Evolutionary conservation across 2,888 invertebrate genomes (phyloP), one percentile per base, ranked within the genome.

Genomic region (Lapara coniferarum): DNA sequence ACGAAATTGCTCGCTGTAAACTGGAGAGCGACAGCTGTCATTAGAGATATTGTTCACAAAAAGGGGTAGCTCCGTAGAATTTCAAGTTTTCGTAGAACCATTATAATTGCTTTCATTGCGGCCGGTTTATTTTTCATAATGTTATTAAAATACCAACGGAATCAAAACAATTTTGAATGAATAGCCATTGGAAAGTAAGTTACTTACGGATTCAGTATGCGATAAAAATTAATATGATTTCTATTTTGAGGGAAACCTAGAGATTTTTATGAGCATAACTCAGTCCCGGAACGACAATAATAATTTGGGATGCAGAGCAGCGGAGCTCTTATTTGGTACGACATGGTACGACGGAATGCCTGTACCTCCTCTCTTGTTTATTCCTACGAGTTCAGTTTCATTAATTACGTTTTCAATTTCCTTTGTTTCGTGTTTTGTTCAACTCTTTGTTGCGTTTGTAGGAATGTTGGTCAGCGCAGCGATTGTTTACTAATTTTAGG

Each of bases 21-120:
- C 14, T 53, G 12, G 59, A 53, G 53, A 69, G 14, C 55, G 66
- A 70, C 74, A 37, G 37, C 37, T 78, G 75, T 75, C 77, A 73
- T 78, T 77, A 72, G 74, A 73, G 73, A 70, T 46, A 58, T 66
- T 71, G 69, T 74, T 77, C 71, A 10, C 56, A 49, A 66, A 66
- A 70, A 53, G 70, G 67, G 44, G 44, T 59, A 49, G 3, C 3
- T 46, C n/a, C 51, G 59, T 59, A 69, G 66, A 56, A 69, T 75
- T 75, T 70, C 68, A 66, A 49, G 66, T 66, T 73, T 68, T 63
- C 19, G 19, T 13, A 63, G 63, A 19, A 49, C 49, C 63, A 19
- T 63, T 63, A 63, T n/a, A n/a, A n/a, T 63, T 63, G 63, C 46
- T 74, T 73, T 57, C 30, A 57, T 56, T 66, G 68, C 53, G 73